Evolutionary conservation across 2,888 invertebrate genomes (phyloP), one percentile per base, ranked within the genome.

Genomic region (Metalampra italica): DNA sequence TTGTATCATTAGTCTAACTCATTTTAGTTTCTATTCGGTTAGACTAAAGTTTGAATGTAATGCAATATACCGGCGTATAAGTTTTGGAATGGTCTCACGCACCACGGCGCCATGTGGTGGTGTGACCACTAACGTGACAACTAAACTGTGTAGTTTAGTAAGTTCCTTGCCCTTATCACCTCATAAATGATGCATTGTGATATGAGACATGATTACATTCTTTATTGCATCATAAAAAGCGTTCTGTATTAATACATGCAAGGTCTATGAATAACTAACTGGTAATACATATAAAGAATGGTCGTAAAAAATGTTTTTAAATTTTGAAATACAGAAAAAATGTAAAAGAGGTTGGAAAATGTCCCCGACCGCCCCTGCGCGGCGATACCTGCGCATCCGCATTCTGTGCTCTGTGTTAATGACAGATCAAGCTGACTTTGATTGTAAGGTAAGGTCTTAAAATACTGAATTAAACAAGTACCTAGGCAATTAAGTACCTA

Each of bases 101-200:
- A 52, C 45, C 43, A 47, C 47, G 54, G 55, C 53, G 54, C 56
- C 53, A 48, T 41, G 44, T 40, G 41, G 50, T 51, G 49, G 48
- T 54, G 7, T n/a, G n/a, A n/a, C n/a, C n/a, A 15, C 5, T 48
- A 52, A n/a, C n/a, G 49, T 51, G 44, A 43, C 49, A 38, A 52
- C 51, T 40, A 53, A 9, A 50, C 51, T 49, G 42, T 49, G 42
- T 43, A 49, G 43, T 43, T 46, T 34, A 47, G 53, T 40, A 41
- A 61, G 66, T 61, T 61, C 59, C 51, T 60, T 58, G 59, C 57
- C 62, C 62, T 57, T 66, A 63, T 56, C 58, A 54, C 51, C 58
- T 63, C 68, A 73, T 77, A 71, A 71, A 72, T 71, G 68, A 71
- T 74, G 67, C 71, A 71, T 71, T 60, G 55, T 56, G 50, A 51